phyloP scores from a whole-genome alignment of 2,888 invertebrate species.

The Hydroisotoma schaefferi region DNA sequence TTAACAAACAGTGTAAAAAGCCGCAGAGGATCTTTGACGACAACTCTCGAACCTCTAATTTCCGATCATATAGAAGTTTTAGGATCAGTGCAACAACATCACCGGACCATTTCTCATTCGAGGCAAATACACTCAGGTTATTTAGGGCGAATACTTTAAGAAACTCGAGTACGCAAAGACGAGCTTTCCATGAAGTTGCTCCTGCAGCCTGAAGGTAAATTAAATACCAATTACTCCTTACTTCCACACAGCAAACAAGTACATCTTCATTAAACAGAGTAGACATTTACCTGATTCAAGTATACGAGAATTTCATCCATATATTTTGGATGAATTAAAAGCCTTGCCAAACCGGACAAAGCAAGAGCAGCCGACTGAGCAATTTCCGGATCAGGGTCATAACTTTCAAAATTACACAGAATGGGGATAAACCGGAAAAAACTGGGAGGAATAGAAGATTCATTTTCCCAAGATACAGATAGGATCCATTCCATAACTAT shows the following conservation, averaged over 20 bases:
- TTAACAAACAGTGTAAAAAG: constrained; percentile 77
- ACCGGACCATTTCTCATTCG: constrained; percentile 52
- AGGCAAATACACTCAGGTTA: constrained; percentile 55
- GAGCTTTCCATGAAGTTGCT: constrained; percentile 55
- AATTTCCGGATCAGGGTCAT: constrained; percentile 73
- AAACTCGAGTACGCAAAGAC: constrained; percentile 54
- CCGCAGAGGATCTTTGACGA: constrained; percentile 80
- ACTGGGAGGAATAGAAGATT: constrained; percentile 50
- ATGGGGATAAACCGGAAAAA: constrained; percentile 61
- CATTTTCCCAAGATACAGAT: constrained; percentile 50
- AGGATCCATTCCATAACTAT: constrained; percentile 46
- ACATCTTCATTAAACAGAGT: not conserved
- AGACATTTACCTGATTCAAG: constrained; percentile 55
- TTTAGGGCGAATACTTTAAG: constrained; percentile 57
- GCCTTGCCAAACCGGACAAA: constrained; percentile 66
- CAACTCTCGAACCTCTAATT: constrained; percentile 76
- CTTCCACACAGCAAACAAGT: not conserved
- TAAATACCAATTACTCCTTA: not conserved
- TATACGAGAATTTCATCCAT: constrained; percentile 61
- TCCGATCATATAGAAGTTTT: constrained; percentile 64
- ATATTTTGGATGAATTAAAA: constrained; percentile 59
- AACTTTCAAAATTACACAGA: constrained; percentile 71
- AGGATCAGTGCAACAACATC: constrained; percentile 61
- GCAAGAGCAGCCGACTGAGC: constrained; percentile 64
- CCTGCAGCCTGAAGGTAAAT: constrained; percentile 29